Evolutionary conservation across 2,797 vertebrate genomes (phyloP), one percentile per base, ranked within the genome.

Genomic region (Holocentrus rufus): DNA sequence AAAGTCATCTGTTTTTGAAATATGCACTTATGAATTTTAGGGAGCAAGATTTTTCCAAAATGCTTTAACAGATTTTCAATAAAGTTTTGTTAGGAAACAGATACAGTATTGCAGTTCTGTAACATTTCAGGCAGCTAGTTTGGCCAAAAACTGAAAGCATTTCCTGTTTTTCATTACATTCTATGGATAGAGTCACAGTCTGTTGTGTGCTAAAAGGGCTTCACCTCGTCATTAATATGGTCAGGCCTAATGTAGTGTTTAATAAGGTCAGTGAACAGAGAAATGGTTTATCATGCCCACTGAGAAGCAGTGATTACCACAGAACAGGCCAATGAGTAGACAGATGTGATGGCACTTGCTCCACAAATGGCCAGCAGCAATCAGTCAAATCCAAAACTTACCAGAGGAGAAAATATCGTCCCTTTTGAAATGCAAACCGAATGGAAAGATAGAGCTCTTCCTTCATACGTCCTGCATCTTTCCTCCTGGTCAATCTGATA

Each of bases 261-360:
- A 46, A 18, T 39, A 10, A 55, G 14, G 11, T 69, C 15, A 36
- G n/a, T 49, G 30, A 22, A 55, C 55, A 36, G 22, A 59, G 25
- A 61, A 53, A 10, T 22, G 25, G 44, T 20, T 70, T 13, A 49
- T 50, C 23, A 56, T 62, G 42, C 36, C 36, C 22, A 44, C 44
- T 23, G 47, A 30, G 22, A 18, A 31, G 11, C n/a, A 47, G 22
- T 23, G 25, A 34, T 31, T 67, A 30, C 4, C 18, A 23, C 22
- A 36, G 25, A 53, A 63, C 42, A 25, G 25, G 46, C 7, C 47
- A 31, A 42, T 46, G 54, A 64, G 25, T 50, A 58, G 25, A 42
- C 25, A 20, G 5, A 42, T 47, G 18, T 22, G 42, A 49, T 23
- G 60, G 25, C 15, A 44, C 17, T 59, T 59, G 9, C 10, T 39